Conservation (phyloP, 2,797 vertebrate species). For the Notamacropus eugenii region DNA sequence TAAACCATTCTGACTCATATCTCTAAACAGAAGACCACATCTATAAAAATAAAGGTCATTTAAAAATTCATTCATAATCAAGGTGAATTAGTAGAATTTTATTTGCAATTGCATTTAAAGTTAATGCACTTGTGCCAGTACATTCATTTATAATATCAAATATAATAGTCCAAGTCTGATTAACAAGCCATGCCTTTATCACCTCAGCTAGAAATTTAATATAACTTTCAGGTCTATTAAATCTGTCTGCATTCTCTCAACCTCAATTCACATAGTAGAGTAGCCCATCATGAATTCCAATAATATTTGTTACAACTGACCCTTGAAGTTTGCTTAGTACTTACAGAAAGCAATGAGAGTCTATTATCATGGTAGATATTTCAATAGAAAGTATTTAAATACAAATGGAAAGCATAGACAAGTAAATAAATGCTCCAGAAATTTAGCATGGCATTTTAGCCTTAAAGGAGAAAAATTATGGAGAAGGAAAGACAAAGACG, state of each 20-base stretch:
- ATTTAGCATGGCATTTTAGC: conserved; percentile 55
- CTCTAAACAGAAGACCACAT: conserved; percentile 62
- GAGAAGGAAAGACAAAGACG: conserved; percentile 25
- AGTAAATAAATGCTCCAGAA: background rate
- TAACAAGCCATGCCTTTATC: conserved; percentile 59
- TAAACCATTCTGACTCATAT: conserved; percentile 54
- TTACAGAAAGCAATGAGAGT: conserved; percentile 52
- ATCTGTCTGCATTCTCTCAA: conserved; percentile 58
- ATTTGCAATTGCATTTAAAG: conserved; percentile 67
- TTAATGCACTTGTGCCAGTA: conserved; percentile 55
- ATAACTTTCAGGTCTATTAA: conserved; percentile 57
- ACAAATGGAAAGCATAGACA: background rate
- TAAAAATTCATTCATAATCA: conserved; percentile 51
- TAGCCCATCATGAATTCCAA: conserved; percentile 29
- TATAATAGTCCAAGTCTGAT: conserved; percentile 39
- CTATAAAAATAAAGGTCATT: conserved; percentile 59
- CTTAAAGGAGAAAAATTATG: conserved; percentile 51
- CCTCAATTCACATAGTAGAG: conserved; percentile 26
- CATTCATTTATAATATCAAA: conserved; percentile 58
- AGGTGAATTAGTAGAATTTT: conserved; percentile 57
- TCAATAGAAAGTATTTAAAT: conserved; percentile 45
- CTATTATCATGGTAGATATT: conserved; percentile 51
- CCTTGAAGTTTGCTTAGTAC: conserved; percentile 58
- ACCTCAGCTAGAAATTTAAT: conserved; percentile 43
- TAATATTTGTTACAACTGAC: conserved; percentile 48